Evolutionary conservation across 1,140 invertebrate species (phyloP).

Genomic region (Procambarus clarkii): DNA sequence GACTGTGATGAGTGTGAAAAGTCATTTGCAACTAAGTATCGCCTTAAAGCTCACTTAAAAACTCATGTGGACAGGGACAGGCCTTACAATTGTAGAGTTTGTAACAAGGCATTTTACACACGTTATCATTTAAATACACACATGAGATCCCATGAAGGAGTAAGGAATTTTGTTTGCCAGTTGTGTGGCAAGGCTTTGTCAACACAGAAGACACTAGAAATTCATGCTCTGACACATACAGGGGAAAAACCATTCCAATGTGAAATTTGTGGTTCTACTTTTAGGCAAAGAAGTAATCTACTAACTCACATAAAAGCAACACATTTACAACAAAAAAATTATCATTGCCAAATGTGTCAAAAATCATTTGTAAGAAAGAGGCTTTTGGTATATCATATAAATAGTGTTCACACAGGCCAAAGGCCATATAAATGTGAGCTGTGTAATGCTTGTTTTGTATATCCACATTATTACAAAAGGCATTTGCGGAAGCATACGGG

Average conservation of each 20-base stretch:
- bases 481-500: constrained; percentile 87
- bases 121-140: constrained; percentile 80
- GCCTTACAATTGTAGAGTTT: constrained; percentile 82
- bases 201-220: constrained; percentile 83
- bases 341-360: constrained; percentile 78
- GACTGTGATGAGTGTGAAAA: constrained; percentile 82
- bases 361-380: constrained; percentile 85
- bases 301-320: constrained; percentile 83
- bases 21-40: constrained; percentile 86
- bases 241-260: constrained; percentile 80
- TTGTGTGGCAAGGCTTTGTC: constrained; percentile 79
- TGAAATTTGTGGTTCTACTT: constrained; percentile 74
- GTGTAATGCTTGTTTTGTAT: constrained; percentile 87
- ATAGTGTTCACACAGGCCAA: constrained; percentile 87
- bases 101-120: constrained; percentile 85
- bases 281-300: constrained; percentile 74
- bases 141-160: constrained; percentile 73
- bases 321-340: constrained; percentile 86
- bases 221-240: constrained; percentile 86
- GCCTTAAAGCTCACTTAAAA: constrained; percentile 84
- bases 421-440: constrained; percentile 84
- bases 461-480: constrained; percentile 89
- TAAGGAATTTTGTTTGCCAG: constrained; percentile 86
- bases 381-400: constrained; percentile 87
- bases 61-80: constrained; percentile 83